Percentiles rank a stretch among this genome's conserved stretches.
phyloP scores from a whole-genome alignment of 2,888 invertebrate genomes.

The Leptinotarsa rubiginosa region DNA sequence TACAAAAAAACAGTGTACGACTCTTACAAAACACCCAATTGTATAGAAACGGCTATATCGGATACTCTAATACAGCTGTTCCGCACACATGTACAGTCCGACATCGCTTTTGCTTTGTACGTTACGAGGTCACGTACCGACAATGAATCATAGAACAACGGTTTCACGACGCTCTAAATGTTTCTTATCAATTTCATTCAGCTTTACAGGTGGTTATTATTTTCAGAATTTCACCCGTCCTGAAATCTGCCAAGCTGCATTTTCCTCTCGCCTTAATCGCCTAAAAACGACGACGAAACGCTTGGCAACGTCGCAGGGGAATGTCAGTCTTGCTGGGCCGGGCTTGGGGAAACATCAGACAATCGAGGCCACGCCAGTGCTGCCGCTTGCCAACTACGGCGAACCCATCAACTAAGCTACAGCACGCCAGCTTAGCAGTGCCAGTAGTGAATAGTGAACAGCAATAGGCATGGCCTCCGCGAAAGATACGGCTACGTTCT shows the following conservation, averaged over 20 bases:
- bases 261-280: slow-evolving; percentile 31
- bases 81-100: slow-evolving; percentile 4
- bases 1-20: too few species aligned
- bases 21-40: background rate
- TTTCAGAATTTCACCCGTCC: slow-evolving; percentile 43
- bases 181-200: slow-evolving; percentile 46
- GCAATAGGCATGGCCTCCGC: slow-evolving; percentile 60
- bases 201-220: slow-evolving; percentile 50
- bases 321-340: slow-evolving; percentile 64
- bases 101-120: slow-evolving; percentile 10
- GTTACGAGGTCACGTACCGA: slow-evolving; percentile 38
- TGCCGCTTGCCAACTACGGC: slow-evolving; percentile 53
- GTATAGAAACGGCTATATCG: background rate
- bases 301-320: slow-evolving; percentile 55
- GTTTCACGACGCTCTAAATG: slow-evolving; percentile 37
- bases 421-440: slow-evolving; percentile 55
- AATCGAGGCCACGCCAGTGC: slow-evolving; percentile 60
- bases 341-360: slow-evolving; percentile 63
- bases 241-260: slow-evolving; percentile 39
- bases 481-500: slow-evolving; percentile 90
- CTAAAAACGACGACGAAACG: slow-evolving; percentile 35
- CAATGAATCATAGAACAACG: slow-evolving; percentile 40
- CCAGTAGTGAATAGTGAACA: slow-evolving; percentile 56
- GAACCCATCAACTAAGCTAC: slow-evolving; percentile 47
- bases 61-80: slow-evolving; percentile 6